Evolutionary conservation across 2,888 invertebrate species (phyloP).

Genomic region (Rhogogaster chlorosoma): DNA sequence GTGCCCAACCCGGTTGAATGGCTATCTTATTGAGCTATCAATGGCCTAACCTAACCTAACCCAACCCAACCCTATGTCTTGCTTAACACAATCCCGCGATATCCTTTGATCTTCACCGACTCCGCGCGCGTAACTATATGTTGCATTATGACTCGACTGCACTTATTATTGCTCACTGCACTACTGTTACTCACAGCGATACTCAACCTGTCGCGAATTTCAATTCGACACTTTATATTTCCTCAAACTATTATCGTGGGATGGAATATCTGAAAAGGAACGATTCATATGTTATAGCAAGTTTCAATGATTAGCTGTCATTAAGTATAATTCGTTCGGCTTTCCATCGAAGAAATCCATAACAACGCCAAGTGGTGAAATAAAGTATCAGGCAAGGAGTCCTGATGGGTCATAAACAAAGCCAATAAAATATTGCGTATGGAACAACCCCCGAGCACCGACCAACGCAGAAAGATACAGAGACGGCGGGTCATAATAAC

Average conservation of each 20-base stretch:
- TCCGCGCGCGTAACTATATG: conserved; percentile 71
- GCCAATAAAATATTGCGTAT: conserved; percentile 74
- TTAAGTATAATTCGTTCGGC: conserved; percentile 15
- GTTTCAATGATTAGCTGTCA: conserved; percentile 22
- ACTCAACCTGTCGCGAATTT: conserved; percentile 58
- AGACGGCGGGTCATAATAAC: conserved; percentile 70
- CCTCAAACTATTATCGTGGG: no score
- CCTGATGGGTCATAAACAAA: conserved; percentile 73
- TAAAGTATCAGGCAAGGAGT: conserved; percentile 33
- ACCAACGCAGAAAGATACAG: conserved; percentile 51
- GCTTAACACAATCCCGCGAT: conserved; percentile 56
- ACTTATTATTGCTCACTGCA: conserved; percentile 72
- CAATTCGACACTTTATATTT: background rate
- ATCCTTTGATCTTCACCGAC: conserved; percentile 75
- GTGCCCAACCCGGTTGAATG: conserved; percentile 59
- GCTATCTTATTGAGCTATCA: conserved; percentile 72
- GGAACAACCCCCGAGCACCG: conserved; percentile 45
- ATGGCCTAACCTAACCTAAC: conserved; percentile 60
- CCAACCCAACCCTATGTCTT: conserved; percentile 52
- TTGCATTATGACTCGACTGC: conserved; percentile 72
- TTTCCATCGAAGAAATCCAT: conserved; percentile 2
- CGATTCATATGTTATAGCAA: no score
- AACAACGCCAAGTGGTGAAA: conserved; percentile 25
- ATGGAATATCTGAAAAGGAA: no score
- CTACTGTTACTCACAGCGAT: conserved; percentile 67